Percentiles rank a stretch among this genome's conserved stretches.
Conservation (phyloP, 1,140 invertebrate species). For the Ips nitidus region DNA sequence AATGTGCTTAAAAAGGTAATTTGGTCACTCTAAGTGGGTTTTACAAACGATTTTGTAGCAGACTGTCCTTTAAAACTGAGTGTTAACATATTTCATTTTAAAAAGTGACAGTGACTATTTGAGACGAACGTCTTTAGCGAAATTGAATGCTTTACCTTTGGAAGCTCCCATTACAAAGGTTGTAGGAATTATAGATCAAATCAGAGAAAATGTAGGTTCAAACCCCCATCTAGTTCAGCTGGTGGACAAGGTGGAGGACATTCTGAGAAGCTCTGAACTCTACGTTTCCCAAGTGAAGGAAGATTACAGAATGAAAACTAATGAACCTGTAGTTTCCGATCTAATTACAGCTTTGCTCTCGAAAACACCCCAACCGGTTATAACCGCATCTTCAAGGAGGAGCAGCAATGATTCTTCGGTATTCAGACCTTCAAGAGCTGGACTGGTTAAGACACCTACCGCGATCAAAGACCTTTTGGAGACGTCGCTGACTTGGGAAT, state of each 20-base stretch:
- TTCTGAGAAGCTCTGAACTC: slow-evolving; percentile 85
- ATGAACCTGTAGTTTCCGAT: slow-evolving; percentile 90
- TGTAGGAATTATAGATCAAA: slow-evolving; percentile 74
- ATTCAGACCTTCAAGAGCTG: slow-evolving; percentile 42
- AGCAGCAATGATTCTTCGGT: slow-evolving; percentile 50
- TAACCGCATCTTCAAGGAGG: slow-evolving; percentile 44
- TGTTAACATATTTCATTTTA: too few species aligned
- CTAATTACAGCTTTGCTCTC: slow-evolving; percentile 87
- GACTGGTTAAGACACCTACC: slow-evolving; percentile 40
- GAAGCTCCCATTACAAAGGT: slow-evolving; percentile 96
- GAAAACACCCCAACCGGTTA: slow-evolving; percentile 41
- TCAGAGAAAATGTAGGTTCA: slow-evolving; percentile 71
- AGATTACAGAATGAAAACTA: slow-evolving; percentile 67
- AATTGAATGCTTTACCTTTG: slow-evolving; percentile 75
- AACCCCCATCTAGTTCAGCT: slow-evolving; percentile 58
- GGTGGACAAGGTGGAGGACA: slow-evolving; percentile 77
- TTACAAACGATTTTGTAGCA: too few species aligned
- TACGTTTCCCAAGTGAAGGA: slow-evolving; percentile 87
- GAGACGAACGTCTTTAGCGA: slow-evolving; percentile 84
- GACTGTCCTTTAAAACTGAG: too few species aligned
- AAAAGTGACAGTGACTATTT: slow-evolving; percentile 71
- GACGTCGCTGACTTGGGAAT: slow-evolving; percentile 84
- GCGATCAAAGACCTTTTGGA: slow-evolving; percentile 60
- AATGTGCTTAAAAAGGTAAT: too few species aligned
- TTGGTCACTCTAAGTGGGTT: too few species aligned